Percentiles rank a stretch among this genome's conserved stretches.
phyloP scores from a whole-genome alignment of 1,140 invertebrate species.

The Vanessa atalanta region DNA sequence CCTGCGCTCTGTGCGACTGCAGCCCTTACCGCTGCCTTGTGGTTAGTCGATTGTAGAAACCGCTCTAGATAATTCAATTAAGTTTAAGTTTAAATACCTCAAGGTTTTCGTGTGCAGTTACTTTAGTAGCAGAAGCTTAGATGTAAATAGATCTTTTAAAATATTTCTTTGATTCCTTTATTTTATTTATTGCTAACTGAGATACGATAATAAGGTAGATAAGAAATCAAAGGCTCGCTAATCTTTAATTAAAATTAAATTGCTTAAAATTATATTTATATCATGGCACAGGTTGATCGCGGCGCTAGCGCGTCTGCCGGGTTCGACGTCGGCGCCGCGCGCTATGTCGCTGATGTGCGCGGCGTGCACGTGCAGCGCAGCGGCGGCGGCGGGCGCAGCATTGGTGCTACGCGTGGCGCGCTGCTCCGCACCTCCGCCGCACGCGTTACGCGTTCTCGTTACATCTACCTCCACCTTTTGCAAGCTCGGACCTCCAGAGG shows the following conservation, averaged over 20 bases:
- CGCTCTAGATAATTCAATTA: neutral
- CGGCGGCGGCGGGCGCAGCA: conserved; percentile 42
- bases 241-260: too few species aligned
- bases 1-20: conserved; percentile 53
- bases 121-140: too few species aligned
- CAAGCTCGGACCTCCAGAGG: conserved; percentile 47
- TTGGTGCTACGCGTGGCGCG: conserved; percentile 48
- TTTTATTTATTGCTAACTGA: too few species aligned
- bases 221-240: too few species aligned
- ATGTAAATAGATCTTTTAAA: too few species aligned
- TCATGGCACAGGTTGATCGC: conserved; percentile 47
- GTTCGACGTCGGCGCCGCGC: conserved; percentile 38
- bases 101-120: too few species aligned
- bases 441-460: conserved; percentile 41
- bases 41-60: conserved; percentile 39
- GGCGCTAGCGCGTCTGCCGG: conserved; percentile 48
- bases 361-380: conserved; percentile 41
- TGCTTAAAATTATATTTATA: too few species aligned
- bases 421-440: conserved; percentile 45
- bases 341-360: conserved; percentile 43
- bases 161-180: too few species aligned
- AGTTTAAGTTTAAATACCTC: too few species aligned
- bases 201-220: too few species aligned
- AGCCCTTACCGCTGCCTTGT: conserved; percentile 51
- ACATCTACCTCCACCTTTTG: conserved; percentile 42